These are phyloP conservation scores for Hippocampus barbouri DNA, from an alignment of 2,113 vertebrate species.

Conservation along the genomic window DNA sequence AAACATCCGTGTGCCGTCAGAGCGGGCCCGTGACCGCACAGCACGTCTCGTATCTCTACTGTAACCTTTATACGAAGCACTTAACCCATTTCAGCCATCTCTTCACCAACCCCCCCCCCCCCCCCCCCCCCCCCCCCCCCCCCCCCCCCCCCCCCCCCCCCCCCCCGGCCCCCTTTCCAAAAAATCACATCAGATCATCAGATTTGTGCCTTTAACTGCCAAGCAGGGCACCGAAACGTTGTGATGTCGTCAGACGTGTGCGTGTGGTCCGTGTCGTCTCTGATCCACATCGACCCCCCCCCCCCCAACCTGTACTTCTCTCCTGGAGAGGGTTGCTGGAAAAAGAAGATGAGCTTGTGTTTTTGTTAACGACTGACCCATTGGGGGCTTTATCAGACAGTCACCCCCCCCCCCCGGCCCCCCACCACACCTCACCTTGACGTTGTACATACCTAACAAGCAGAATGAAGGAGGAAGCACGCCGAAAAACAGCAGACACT, in stretches of 20 bases:
- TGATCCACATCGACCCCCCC: slow-evolving; percentile 19
- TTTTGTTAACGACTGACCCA: slow-evolving; percentile 40
- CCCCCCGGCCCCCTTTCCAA: slow-evolving; percentile 24
- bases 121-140: no score
- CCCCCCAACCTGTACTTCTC: slow-evolving; percentile 2
- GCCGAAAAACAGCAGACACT: slow-evolving; percentile 67
- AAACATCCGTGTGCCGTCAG: slow-evolving; percentile 38
- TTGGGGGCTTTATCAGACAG: slow-evolving; percentile 38
- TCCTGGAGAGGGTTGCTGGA: slow-evolving; percentile 28
- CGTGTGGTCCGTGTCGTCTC: slow-evolving; percentile 32
- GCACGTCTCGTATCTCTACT: slow-evolving; percentile 47
- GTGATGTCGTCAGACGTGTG: slow-evolving; percentile 53
- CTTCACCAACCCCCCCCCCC: slow-evolving; percentile 37
- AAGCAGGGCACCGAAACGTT: slow-evolving; percentile 70
- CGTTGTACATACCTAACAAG: slow-evolving; percentile 49
- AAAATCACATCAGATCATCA: slow-evolving; percentile 61
- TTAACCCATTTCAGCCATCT: slow-evolving; percentile 51
- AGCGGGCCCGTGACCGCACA: slow-evolving; percentile 16
- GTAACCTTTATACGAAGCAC: slow-evolving; percentile 56
- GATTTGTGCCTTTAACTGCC: slow-evolving; percentile 73
- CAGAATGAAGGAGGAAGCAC: slow-evolving; percentile 70
- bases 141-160: no score
- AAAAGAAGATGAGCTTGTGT: slow-evolving; percentile 3
- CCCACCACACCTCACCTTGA: slow-evolving; percentile 47
- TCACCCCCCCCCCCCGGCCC: slow-evolving; percentile 29